phyloP scores from a whole-genome alignment of 2,113 vertebrate genomes.

The Hypomesus transpacificus region DNA sequence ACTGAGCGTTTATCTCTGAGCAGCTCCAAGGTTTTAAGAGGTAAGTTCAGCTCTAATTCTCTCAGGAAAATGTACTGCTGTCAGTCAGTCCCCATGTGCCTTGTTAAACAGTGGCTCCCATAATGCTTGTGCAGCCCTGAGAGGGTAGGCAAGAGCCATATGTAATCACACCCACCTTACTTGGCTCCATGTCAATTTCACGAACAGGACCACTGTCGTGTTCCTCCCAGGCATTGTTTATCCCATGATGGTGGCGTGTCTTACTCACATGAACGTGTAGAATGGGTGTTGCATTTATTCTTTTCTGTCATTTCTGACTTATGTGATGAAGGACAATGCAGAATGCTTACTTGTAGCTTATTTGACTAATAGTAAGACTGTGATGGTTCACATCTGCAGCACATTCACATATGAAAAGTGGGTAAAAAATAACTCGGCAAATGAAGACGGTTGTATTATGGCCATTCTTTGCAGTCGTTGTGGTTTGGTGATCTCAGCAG shows the following conservation, averaged over 20 bases:
- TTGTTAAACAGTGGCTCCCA: conserved; percentile 22
- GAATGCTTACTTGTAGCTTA: background rate
- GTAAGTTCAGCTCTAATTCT: conserved; percentile 19
- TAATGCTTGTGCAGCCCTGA: background rate
- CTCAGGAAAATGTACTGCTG: too few species aligned
- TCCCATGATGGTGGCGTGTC: too few species aligned
- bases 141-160: too few species aligned
- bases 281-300: too few species aligned
- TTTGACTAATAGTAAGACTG: background rate
- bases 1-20: conserved; percentile 13
- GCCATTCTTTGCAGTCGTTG: conserved; percentile 46
- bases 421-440: conserved; percentile 29
- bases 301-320: too few species aligned
- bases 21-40: conserved; percentile 48
- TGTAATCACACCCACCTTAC: too few species aligned
- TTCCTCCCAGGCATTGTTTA: too few species aligned
- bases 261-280: too few species aligned
- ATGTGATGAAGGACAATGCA: too few species aligned
- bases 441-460: conserved; percentile 7
- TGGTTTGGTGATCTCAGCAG: conserved; percentile 31
- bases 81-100: background rate
- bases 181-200: too few species aligned
- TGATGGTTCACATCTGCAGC: conserved; percentile 9
- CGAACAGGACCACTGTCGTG: too few species aligned
- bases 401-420: conserved; percentile 30